phyloP scores from a whole-genome alignment of 2,797 vertebrate species.

The Triplophysa yarkandensis region DNA sequence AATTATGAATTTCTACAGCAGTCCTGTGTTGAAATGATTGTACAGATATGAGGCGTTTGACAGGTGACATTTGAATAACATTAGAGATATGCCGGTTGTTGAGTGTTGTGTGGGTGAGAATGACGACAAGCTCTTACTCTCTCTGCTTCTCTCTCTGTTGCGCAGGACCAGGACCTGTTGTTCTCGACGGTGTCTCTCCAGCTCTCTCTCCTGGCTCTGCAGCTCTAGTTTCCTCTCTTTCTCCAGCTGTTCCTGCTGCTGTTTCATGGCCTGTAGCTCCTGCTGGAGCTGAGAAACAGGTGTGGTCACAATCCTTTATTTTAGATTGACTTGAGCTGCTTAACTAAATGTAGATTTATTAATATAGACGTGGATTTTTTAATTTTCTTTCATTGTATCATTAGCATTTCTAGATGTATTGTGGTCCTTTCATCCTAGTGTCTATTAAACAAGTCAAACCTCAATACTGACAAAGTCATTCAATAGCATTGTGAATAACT shows the following conservation, averaged over 20 bases:
- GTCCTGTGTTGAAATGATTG: neutral
- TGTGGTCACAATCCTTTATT: neutral
- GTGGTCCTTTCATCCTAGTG: too few species aligned
- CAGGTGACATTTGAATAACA: slow-evolving; percentile 11
- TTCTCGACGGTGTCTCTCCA: slow-evolving; percentile 90
- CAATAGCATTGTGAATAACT: too few species aligned
- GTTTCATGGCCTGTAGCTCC: slow-evolving; percentile 97
- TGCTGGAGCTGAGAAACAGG: slow-evolving; percentile 89
- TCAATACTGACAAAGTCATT: too few species aligned
- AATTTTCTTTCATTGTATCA: too few species aligned
- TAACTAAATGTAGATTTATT: too few species aligned
- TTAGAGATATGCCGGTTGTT: slow-evolving; percentile 50
- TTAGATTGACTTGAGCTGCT: neutral
- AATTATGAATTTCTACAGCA: neutral
- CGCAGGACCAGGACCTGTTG: slow-evolving; percentile 87
- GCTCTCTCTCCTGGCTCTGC: slow-evolving; percentile 94
- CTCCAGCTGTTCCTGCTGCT: slow-evolving; percentile 95
- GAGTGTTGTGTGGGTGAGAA: slow-evolving; percentile 21
- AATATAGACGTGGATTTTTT: too few species aligned
- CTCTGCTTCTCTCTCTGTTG: slow-evolving; percentile 91
- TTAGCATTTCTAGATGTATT: too few species aligned
- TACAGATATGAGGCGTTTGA: slow-evolving; percentile 14
- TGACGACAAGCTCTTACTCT: slow-evolving; percentile 85
- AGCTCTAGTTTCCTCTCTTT: slow-evolving; percentile 96
- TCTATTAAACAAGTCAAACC: too few species aligned